These are phyloP conservation scores for Pelmatolapia mariae DNA, from an alignment of 2,113 vertebrate species.

Conservation along the genomic window DNA sequence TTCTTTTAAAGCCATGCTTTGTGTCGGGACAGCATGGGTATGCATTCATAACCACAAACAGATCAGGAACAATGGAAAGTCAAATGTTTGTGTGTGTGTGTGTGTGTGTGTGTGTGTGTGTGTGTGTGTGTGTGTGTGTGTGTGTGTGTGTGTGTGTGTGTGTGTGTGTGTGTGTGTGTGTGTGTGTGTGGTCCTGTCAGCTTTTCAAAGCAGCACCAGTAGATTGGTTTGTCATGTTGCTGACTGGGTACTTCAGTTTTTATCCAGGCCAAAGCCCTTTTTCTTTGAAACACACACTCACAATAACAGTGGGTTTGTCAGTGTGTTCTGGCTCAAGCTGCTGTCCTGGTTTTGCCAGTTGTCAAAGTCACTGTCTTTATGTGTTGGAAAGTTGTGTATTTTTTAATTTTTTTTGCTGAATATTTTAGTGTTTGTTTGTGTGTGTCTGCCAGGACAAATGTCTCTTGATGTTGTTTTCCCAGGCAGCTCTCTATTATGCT, in stretches of 20 bases:
- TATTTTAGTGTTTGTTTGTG: neutral
- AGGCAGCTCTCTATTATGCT: neutral
- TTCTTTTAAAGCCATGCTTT: neutral
- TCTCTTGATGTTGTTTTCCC: neutral
- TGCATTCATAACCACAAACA: neutral
- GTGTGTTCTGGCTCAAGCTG: slow-evolving; percentile 25
- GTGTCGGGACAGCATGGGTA: neutral
- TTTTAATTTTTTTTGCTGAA: neutral
- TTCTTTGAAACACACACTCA: slow-evolving; percentile 10
- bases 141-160: slow-evolving; percentile 2
- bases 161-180: slow-evolving; percentile 15
- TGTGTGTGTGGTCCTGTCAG: slow-evolving; percentile 38
- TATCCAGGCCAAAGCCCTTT: slow-evolving; percentile 44
- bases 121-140: slow-evolving; percentile 10
- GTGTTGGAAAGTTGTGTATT: slow-evolving; percentile 2
- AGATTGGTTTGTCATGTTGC: slow-evolving; percentile 62
- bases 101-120: neutral
- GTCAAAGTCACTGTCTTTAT: slow-evolving; percentile 44
- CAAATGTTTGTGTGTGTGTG: neutral
- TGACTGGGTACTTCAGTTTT: slow-evolving; percentile 57
- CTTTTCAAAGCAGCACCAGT: slow-evolving; percentile 32
- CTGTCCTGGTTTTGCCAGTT: slow-evolving; percentile 48
- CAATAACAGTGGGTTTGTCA: slow-evolving; percentile 19
- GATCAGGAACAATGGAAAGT: slow-evolving; percentile 18
- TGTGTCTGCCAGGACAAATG: too few species aligned